Percentiles rank a stretch among this genome's conserved stretches.
Conservation (phyloP, 2,113 vertebrate species). For the Gila orcuttii region DNA sequence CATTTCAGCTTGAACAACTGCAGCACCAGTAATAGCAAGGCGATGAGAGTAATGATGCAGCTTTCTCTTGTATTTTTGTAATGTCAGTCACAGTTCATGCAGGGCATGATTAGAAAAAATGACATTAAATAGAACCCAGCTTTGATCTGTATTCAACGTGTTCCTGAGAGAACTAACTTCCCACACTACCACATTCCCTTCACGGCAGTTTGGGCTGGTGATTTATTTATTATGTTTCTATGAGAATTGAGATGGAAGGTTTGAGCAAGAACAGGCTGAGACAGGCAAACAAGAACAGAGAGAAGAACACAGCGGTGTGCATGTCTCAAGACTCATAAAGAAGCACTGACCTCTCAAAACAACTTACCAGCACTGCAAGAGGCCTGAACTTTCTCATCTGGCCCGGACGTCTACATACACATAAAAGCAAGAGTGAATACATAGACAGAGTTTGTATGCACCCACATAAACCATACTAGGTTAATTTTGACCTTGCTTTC, state of each 20-base stretch:
- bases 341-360: conserved; percentile 49
- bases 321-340: conserved; percentile 64
- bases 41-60: neutral
- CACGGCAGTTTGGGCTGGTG: conserved; percentile 33
- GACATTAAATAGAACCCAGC: conserved; percentile 5
- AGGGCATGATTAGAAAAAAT: neutral
- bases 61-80: neutral
- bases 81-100: neutral
- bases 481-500: conserved; percentile 8
- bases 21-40: too few relatives aligned
- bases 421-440: neutral
- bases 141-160: conserved; percentile 33
- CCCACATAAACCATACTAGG: neutral
- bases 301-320: conserved; percentile 47
- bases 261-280: conserved; percentile 25
- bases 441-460: neutral
- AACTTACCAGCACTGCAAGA: conserved; percentile 30
- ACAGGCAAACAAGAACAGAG: conserved; percentile 60
- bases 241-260: conserved; percentile 44
- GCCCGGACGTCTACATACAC: neutral
- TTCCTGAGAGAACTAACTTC: conserved; percentile 8
- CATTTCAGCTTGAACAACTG: neutral
- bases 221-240: conserved; percentile 56
- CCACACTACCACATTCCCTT: conserved; percentile 25
- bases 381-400: conserved; percentile 14